Evolutionary conservation across 2,797 vertebrate genomes (phyloP), one percentile per base, ranked within the genome.

Genomic region (Cyclura pinguis): DNA sequence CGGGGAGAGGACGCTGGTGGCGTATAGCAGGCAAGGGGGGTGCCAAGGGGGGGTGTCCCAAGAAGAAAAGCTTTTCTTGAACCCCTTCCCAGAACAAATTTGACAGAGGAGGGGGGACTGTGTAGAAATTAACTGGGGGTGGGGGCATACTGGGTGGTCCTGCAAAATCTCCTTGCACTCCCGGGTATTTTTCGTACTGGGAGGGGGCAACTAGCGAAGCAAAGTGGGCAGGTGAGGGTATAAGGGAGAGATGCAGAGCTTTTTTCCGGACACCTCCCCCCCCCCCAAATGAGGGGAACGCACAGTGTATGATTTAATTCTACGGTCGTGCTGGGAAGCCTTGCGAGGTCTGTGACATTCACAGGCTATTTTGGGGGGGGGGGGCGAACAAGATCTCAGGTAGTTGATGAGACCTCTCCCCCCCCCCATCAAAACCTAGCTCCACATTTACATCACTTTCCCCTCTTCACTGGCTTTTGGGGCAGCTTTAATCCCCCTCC

Each of bases 371-470:
- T 32, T 16, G 32, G 62, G 38, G 3, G 20, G 6, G n/a, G 24
- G 2, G 27, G 27, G 10, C 12, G 24, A 35, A 32, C 4, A 8
- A 20, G 13, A 2, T 1, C 55, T 55, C 80, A 9, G 3, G 13
- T 0, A 0, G n/a, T 47, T n/a, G 4, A 3, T 42, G 55, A 6
- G 29, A 5, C 18, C 4, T 6, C 3, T 6, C 20, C 22, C 32
- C 62, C 38, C 57, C 1, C 6, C 47, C 6, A 13, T 22, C 29
- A 7, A 67, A 9, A 35, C 50, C 52, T 10, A 73, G 16, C 12
- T 50, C 29, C 47, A 6, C 35, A 22, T 22, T 38, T 50, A 3
- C 80, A 50, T 38, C 59, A 9, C 16, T 69, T 59, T 12, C n/a
- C 38, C 35, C 74, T 18, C 27, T 3, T 22, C 22, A 10, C 8